phyloP scores from a whole-genome alignment of 2,888 invertebrate species.

The Steromphala cineraria region DNA sequence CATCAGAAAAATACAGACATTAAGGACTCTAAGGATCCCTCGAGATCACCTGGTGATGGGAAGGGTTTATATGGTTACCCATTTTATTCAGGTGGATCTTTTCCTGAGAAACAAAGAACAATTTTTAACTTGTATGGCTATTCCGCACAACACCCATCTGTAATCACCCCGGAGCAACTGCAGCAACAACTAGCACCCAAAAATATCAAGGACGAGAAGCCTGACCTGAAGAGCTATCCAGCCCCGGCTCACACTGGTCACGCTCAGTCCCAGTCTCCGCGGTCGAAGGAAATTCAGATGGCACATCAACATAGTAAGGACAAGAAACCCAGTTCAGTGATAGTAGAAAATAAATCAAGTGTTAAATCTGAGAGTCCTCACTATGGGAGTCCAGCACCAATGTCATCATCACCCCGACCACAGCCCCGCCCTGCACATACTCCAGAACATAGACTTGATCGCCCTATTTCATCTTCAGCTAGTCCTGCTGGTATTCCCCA shows the following conservation, averaged over 20 bases:
- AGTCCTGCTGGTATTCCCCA: constrained; percentile 57
- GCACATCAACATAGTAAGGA: constrained; percentile 41
- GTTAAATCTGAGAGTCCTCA: constrained; percentile 41
- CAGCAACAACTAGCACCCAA: constrained; percentile 58
- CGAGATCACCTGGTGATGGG: constrained; percentile 21
- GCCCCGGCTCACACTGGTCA: constrained; percentile 27
- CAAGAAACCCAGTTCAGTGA: constrained; percentile 67
- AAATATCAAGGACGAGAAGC: constrained; percentile 56
- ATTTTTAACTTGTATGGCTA: constrained; percentile 75
- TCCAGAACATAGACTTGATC: constrained; percentile 52
- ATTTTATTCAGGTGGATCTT: constrained; percentile 18
- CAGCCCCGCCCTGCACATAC: constrained; percentile 65
- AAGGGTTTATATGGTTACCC: constrained; percentile 33
- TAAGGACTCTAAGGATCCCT: constrained; percentile 31
- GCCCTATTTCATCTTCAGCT: constrained; percentile 42
- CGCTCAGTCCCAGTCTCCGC: constrained; percentile 39
- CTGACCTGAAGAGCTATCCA: constrained; percentile 29
- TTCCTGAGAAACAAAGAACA: constrained; percentile 49
- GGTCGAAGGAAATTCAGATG: constrained; percentile 46
- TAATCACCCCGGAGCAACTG: constrained; percentile 73
- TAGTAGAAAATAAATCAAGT: constrained; percentile 66
- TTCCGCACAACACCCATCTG: constrained; percentile 72
- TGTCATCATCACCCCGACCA: constrained; percentile 54
- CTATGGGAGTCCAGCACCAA: constrained; percentile 36
- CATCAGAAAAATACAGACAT: constrained; percentile 25